Base-by-base conservation (phyloP, 2,888 invertebrate species). In the Mechanitis mazaeus region DNA sequence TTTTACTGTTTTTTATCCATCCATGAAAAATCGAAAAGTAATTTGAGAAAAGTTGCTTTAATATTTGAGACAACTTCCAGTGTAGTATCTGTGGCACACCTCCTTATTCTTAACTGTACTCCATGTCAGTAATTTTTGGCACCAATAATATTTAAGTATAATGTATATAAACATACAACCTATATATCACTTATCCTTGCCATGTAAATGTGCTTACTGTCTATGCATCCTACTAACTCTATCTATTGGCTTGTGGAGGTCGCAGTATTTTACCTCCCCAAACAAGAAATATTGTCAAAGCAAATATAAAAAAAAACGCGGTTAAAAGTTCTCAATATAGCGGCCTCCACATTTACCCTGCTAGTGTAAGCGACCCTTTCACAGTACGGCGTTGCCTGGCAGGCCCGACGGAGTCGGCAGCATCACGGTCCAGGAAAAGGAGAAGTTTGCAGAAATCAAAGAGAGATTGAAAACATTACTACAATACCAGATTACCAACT, bases 391-490 rank as follows among this genome's bases (percentile, higher is more conserved):
- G 84, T 87, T 88, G 84, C 85, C 89, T 89, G 90, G 84, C 91
- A 98, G 98, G 91, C 98, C 99, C 66, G 99, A 99, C 90, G 98
- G 99, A 59, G 97, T 99, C 72, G 99, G 98, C 72, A 99, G 99
- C 79, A 98, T 99, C 77, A 97, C 98, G 11, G 95, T 97, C 76
- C 98, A 98, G 82, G 99, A 99, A 85, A 98, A 97, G 85, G 98
- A 98, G 78, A 97, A 97, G 83, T 99, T 99, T 83, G 96, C 97
- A 66, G 98, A 98, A 83, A 97, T 99, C 78, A 99, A 99, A 85
- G 98, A 99, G 79, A 92, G 98, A 67, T 91, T 99, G 70, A 93
- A 97, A 76, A 93, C 96, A 74, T 91, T 99, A 69, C 91, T 99
- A 71, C 99, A 99, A 88, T 95, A 97, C 87, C 99, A 99, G 92